phyloP scores from a whole-genome alignment of 2,888 invertebrate species.

The Sicus ferrugineus region DNA sequence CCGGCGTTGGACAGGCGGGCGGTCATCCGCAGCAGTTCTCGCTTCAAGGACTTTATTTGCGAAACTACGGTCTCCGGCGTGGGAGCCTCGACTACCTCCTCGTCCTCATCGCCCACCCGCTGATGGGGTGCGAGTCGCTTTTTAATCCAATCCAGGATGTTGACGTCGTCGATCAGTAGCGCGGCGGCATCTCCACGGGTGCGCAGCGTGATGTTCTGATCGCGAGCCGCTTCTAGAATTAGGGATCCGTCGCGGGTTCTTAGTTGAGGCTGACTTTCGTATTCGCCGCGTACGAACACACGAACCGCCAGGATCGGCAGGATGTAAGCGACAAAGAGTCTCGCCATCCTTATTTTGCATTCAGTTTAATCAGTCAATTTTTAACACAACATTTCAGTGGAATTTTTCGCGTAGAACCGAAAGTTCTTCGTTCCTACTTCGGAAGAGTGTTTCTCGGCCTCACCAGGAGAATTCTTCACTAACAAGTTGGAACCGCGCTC shows the following conservation, averaged over 20 bases:
- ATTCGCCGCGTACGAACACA: conserved; percentile 17
- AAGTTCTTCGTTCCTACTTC: neutral
- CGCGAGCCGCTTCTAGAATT: conserved; percentile 75
- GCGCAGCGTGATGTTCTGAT: conserved; percentile 80
- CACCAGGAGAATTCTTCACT: neutral
- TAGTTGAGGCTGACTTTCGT: conserved; percentile 47
- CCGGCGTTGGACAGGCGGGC: conserved; percentile 39
- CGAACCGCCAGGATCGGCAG: neutral
- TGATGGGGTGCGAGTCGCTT: conserved; percentile 36
- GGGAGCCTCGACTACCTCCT: conserved; percentile 25
- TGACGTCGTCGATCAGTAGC: conserved; percentile 72
- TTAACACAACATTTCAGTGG: neutral
- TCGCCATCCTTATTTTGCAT: neutral
- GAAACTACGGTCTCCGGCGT: conserved; percentile 43
- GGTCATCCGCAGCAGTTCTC: conserved; percentile 43
- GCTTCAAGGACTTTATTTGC: conserved; percentile 46
- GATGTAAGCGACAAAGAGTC: neutral
- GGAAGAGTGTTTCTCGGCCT: neutral
- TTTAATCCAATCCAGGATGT: conserved; percentile 66
- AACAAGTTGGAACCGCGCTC: neutral
- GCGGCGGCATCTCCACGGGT: conserved; percentile 76
- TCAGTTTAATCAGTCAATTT: neutral
- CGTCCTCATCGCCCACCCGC: conserved; percentile 14
- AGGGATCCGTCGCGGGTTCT: conserved; percentile 77
- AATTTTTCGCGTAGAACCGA: neutral